Base-by-base conservation (phyloP, 1,140 invertebrate genomes). In the Drosophila bipectinata region DNA sequence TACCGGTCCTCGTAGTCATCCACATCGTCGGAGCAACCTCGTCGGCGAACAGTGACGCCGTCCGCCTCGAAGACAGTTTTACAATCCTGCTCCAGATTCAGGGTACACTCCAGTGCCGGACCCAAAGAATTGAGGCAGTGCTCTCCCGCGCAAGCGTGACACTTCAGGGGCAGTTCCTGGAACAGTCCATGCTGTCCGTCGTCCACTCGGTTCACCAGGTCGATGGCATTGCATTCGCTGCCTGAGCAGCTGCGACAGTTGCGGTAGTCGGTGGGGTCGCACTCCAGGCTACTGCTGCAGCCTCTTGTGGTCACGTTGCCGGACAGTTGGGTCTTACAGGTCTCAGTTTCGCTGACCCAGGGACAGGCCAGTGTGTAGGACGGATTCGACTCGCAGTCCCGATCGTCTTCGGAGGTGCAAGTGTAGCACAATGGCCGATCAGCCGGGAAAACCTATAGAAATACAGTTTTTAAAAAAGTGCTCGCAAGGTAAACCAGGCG, bases 1-100 rank as follows among this genome's bases (percentile, higher is more conserved):
- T 85, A 83, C 6, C 59, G 60, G 58, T 91, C 80, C 47, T 89
- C 81, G 18, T 91, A 90, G 54, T 89, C 69, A 10, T 91, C 90
- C 24, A 91, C 90, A 32, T 87, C 83, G 7, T 91, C 85, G 3
- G 78, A 32, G 44, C 90, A 91, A 14, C 90, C 90, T 8, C 90
- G 79, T 2, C 90, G 48, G 0, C 64, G 63, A 10, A 91, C 80
- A 0, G 73, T 69, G 15, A 55, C n/a, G 8, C 87, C 90, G 48
- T 82, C 68, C 10, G 12, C 4, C 5, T 77, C 74, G 9, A 91
- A 91, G 4, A 91, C 90, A 1, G 81, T 83, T 69, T 80, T 90
- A 37, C 90, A 91, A 15, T 91, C 90, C 61, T 91, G 90, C 4
- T 77, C 62, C 0, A 4, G 10, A 28, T 91, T 85, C 2, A 37